These are phyloP conservation scores for Ceyx erithaca DNA, from an alignment of 2,797 vertebrate genomes.

Conservation along the genomic window DNA sequence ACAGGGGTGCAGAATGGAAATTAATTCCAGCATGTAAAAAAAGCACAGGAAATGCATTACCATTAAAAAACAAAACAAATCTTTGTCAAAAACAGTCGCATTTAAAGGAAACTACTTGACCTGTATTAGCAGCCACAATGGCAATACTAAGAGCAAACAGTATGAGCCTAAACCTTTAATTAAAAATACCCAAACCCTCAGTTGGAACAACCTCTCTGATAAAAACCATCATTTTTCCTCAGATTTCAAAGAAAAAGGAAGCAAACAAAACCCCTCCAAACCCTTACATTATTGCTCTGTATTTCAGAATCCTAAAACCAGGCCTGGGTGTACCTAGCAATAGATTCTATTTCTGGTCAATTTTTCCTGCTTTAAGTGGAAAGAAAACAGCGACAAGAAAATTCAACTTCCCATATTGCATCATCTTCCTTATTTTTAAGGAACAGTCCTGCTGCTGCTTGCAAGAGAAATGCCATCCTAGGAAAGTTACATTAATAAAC, in stretches of 20 bases:
- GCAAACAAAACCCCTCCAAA: too few relatives aligned
- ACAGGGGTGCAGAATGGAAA: not conserved
- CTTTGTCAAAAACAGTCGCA: rapidly evolving
- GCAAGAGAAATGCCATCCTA: not conserved
- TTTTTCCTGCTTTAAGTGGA: not conserved
- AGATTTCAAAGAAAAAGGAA: not conserved
- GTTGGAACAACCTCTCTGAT: not conserved
- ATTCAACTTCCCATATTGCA: not conserved
- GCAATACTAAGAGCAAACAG: not conserved
- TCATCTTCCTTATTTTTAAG: not conserved
- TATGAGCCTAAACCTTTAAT: not conserved
- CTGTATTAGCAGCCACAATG: not conserved
- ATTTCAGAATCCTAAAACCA: not conserved
- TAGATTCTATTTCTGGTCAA: not conserved
- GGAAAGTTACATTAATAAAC: not conserved
- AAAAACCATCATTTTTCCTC: not conserved
- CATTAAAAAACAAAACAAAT: not conserved
- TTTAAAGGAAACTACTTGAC: not conserved
- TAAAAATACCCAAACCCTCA: not conserved
- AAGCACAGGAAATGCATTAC: not conserved
- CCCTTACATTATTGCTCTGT: not conserved
- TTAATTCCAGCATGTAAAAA: not conserved
- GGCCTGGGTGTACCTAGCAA: not conserved
- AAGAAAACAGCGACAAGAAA: not conserved
- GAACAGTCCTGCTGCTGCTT: not conserved